Evolutionary conservation across 2,113 vertebrate species (phyloP), one percentile per base, ranked within the genome.

Genomic region (Phylloscopus trochiloides): DNA sequence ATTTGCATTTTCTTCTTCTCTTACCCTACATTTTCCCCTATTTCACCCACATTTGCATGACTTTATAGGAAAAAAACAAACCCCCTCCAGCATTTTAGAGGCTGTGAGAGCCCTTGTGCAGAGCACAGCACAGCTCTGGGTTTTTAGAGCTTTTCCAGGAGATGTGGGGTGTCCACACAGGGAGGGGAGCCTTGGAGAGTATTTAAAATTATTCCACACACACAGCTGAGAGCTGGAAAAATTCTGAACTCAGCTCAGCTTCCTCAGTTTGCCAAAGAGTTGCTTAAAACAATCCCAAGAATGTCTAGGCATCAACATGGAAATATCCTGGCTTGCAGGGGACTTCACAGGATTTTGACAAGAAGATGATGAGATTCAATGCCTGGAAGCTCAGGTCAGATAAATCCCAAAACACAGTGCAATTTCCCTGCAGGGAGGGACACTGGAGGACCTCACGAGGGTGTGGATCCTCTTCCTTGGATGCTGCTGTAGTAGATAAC

Each of bases 341-440:
- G 22, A 67, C 68, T 88, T 76, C 50, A 79, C 63, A 74, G 59
- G 72, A 48, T 62, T 73, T 48, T 77, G 72, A 88, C 79, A 73
- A 24, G 1, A 3, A 13, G 50, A 11, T 0, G 29, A 24, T 3
- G 7, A 77, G 50, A 88, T 86, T 92, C 88, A 95, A 83, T 94
- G 71, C 88, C 95, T 95, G 94, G 95, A 95, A 96, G 79, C 75
- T 63, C 83, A 66, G 91, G 92, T 92, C 91, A 94, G 94, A 94
- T 86, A 94, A 95, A 92, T 71, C 88, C 79, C 68, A 47, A 86
- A 94, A 59, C 38, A 68, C 1, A n/a, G 55, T 1, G 26, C 26
- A 4, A 12, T 59, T 93, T 95, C 75, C 75, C 76, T 86, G 51
- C 88, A 87, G 68, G 55, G 75, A 86, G 82, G 74, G 85, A 78